Percentiles rank a stretch among this genome's conserved stretches.
These are phyloP conservation scores for Intellagama lesueurii DNA, from an alignment of 2,797 vertebrate species.

Conservation along the genomic window DNA sequence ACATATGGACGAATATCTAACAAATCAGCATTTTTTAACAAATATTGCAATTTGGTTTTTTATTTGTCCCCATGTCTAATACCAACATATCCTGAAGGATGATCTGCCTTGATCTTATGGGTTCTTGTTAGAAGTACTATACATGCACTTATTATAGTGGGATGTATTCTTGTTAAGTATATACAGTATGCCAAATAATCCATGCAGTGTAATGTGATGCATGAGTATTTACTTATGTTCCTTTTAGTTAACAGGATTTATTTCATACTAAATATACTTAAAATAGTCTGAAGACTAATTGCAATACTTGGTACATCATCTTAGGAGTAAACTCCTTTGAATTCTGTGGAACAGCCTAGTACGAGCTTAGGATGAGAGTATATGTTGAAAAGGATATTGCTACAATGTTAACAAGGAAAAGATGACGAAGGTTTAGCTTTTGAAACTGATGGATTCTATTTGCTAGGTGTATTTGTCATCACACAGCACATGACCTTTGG, in stretches of 20 bases:
- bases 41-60: too few species aligned
- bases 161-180: not conserved
- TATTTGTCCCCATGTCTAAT: too few species aligned
- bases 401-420: constrained; percentile 35
- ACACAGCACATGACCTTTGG: not conserved
- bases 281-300: not conserved
- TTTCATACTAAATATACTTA: not conserved
- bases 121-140: too few species aligned
- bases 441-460: constrained; percentile 14
- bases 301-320: not conserved
- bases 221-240: not conserved
- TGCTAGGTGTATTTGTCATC: not conserved
- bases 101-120: too few species aligned
- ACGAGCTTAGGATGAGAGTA: not conserved
- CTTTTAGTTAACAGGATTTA: not conserved
- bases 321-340: not conserved
- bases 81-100: too few species aligned
- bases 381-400: not conserved
- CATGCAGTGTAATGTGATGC: not conserved
- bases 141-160: not conserved
- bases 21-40: too few species aligned
- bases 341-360: not conserved
- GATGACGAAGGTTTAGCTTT: constrained; percentile 4
- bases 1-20: too few species aligned
- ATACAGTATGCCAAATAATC: not conserved